These are phyloP conservation scores for Chromis chromis DNA, from an alignment of 2,797 vertebrate species.

Conservation along the genomic window DNA sequence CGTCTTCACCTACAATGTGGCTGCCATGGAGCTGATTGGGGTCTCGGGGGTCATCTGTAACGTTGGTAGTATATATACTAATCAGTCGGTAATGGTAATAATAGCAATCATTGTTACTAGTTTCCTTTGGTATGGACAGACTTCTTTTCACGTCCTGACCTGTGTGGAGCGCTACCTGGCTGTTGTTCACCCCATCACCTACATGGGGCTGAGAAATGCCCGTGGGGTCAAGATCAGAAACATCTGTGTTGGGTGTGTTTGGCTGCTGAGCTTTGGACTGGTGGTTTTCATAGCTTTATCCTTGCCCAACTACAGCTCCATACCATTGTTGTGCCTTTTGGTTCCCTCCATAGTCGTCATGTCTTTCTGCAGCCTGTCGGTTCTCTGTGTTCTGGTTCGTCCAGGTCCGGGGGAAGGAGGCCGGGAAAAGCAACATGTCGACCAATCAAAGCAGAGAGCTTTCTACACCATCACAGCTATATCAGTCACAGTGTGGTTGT, in stretches of 20 bases:
- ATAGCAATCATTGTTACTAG: too few relatives aligned
- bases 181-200: slow-evolving; percentile 20
- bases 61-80: neutral
- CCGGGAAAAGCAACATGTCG: neutral
- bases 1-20: neutral
- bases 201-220: slow-evolving; percentile 10
- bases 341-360: neutral
- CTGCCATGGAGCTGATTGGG: too few relatives aligned
- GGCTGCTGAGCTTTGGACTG: slow-evolving; percentile 7
- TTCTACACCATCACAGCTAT: neutral
- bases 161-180: slow-evolving; percentile 23
- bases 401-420: neutral
- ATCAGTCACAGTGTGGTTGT: neutral
- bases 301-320: rapidly evolving
- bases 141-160: neutral
- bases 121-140: neutral
- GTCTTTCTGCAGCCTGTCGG: slow-evolving; percentile 10
- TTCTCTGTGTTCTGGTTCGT: slow-evolving; percentile 12
- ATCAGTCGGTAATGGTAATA: neutral
- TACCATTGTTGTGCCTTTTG: rapidly evolving
- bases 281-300: rapidly evolving
- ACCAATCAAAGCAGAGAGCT: neutral
- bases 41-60: neutral
- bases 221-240: neutral
- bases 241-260: neutral